Percentiles rank a stretch among this genome's conserved stretches.
Evolutionary conservation across 2,888 invertebrate genomes (phyloP).

Genomic region (Philhelius pedissequus): DNA sequence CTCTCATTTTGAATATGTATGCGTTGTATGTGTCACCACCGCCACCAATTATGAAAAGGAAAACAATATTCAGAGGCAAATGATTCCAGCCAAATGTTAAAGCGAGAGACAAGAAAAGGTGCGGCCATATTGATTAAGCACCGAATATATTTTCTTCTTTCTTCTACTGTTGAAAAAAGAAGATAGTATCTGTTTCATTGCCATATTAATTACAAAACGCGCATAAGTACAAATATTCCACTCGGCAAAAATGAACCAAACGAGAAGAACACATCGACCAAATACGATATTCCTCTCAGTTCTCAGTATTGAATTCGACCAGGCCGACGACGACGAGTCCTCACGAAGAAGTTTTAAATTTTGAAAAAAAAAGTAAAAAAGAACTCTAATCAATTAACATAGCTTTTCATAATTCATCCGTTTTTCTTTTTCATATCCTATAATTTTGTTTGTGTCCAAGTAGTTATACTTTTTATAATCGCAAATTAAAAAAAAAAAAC

Average conservation of each 20-base stretch:
- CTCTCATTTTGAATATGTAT: conserved; percentile 4
- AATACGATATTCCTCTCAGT: conserved; percentile 64
- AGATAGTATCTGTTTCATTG: conserved; percentile 27
- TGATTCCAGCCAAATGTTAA: conserved; percentile 6
- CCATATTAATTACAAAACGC: background rate
- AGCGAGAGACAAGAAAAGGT: conserved; percentile 78
- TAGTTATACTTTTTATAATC: conserved; percentile 39
- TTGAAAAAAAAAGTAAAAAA: conserved; percentile 51
- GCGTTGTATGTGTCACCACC: conserved; percentile 33
- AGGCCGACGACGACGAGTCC: conserved; percentile 64
- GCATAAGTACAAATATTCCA: conserved; percentile 43
- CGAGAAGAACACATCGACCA: conserved; percentile 51
- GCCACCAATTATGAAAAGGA: conserved; percentile 33
- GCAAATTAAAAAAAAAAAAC: conserved; percentile 2
- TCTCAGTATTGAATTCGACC: conserved; percentile 68
- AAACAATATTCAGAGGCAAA: background rate
- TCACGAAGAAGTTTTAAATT: conserved; percentile 59
- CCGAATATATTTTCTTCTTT: conserved; percentile 16
- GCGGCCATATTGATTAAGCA: conserved; percentile 88
- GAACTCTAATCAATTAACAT: conserved; percentile 25
- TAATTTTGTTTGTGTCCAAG: conserved; percentile 57
- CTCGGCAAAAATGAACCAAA: conserved; percentile 41
- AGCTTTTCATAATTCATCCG: conserved; percentile 45
- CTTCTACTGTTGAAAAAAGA: background rate
- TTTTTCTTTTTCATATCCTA: conserved; percentile 32